phyloP scores from a whole-genome alignment of 2,113 vertebrate genomes.

The human (Homo sapiens) region GRCh38 chr2:192355501-192356000 shows the following conservation, averaged over 20 bases:
- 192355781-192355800: neutral
- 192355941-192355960: neutral
- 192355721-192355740: neutral
- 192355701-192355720: neutral
- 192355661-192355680: neutral
- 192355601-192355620: neutral
- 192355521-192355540: conserved; percentile 17
- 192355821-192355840: neutral
- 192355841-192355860: neutral
- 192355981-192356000: neutral
- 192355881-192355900: neutral
- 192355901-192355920: neutral
- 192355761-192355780: neutral
- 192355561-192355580: neutral
- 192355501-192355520: neutral
- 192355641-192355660: neutral
- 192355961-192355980: neutral
- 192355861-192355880: neutral
- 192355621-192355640: neutral
- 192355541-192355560: neutral
- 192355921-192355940: neutral
- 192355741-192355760: conserved; percentile 53
- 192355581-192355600: conserved; percentile 38
- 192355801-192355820: neutral
- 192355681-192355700: neutral